Evolutionary conservation across 2,113 vertebrate genomes (phyloP), one percentile per base, ranked within the genome.

Genomic region (Naja naja): DNA sequence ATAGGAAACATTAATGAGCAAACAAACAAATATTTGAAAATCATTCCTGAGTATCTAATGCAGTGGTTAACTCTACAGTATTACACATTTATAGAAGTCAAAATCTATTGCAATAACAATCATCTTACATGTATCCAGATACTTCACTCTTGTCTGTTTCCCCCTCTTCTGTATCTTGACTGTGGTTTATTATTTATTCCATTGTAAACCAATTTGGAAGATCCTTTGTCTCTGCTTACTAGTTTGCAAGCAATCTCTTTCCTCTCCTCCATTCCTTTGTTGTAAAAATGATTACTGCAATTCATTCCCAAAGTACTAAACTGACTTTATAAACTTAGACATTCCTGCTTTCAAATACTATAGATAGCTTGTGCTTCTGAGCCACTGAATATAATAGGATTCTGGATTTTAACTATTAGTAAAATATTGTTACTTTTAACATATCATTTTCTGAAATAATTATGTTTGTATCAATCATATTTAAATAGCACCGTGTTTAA

Each of bases 301-400:
- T 93, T 95, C 93, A 64, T 90, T 91, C 64, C 94, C 94, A 90
- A 94, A 94, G 95, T 43, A 52, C 7, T 20, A 0, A 10, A 74
- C 43, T 90, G n/a, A 55, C 58, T 52, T 85, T 69, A 22, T 20
- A 4, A 18, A 53, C 22, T 43, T 43, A 81, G n/a, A 90, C 93
- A 93, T 85, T 94, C 93, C 81, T 94, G 89, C 88, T 91, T 94
- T 95, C 91, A 54, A 92, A 93, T 43, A n/a, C 30, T 69, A 69
- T 69, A 91, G 93, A 69, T 56, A 47, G 93, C 90, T 25, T 92
- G 90, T 96, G 96, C 96, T 94, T 96, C 85, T 74, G 91, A 95
- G 85, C 88, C 88, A 91, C 49, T 91, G 45, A 91, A 52, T 95
- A 60, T 39, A 43, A 22, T 81, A 81, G 69, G 91, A 87, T 94